phyloP scores from a whole-genome alignment of 2,113 vertebrate genomes.

The Leptodactylus fuscus region DNA sequence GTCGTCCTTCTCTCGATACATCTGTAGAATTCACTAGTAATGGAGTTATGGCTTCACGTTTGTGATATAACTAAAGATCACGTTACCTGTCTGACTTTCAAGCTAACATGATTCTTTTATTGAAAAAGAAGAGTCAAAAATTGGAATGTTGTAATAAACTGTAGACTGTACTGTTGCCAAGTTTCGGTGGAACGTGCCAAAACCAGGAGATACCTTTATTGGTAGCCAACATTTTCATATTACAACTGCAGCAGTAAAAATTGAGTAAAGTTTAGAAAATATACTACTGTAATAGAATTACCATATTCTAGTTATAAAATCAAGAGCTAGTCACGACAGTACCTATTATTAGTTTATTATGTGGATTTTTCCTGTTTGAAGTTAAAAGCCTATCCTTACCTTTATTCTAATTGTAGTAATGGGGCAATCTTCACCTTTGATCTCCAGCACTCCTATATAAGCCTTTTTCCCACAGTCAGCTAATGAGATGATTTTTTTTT shows the following conservation, averaged over 20 bases:
- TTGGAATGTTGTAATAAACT: background rate
- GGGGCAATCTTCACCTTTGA: background rate
- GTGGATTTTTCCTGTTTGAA: background rate
- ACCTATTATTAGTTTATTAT: background rate
- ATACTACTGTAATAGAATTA: background rate
- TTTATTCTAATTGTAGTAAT: constrained; percentile 17
- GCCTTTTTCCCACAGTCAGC: background rate
- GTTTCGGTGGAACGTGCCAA: constrained; percentile 31
- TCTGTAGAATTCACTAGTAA: too few species aligned
- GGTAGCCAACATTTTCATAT: background rate
- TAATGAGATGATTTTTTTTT: background rate
- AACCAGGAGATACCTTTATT: background rate
- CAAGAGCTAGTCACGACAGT: background rate
- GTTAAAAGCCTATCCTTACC: constrained; percentile 26
- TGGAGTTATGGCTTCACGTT: too few species aligned
- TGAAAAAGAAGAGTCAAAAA: too few species aligned
- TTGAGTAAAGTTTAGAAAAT: too few species aligned
- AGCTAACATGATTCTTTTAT: too few species aligned
- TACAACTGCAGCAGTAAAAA: background rate
- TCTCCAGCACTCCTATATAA: background rate
- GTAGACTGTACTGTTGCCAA: background rate
- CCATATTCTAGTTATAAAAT: background rate
- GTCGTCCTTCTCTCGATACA: too few species aligned
- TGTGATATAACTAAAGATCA: too few species aligned
- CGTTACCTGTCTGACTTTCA: too few species aligned